Percentiles rank a stretch among this genome's conserved stretches.
These are phyloP conservation scores for Ambastaia sidthimunki DNA, from an alignment of 2,797 vertebrate species.

Conservation along the genomic window DNA sequence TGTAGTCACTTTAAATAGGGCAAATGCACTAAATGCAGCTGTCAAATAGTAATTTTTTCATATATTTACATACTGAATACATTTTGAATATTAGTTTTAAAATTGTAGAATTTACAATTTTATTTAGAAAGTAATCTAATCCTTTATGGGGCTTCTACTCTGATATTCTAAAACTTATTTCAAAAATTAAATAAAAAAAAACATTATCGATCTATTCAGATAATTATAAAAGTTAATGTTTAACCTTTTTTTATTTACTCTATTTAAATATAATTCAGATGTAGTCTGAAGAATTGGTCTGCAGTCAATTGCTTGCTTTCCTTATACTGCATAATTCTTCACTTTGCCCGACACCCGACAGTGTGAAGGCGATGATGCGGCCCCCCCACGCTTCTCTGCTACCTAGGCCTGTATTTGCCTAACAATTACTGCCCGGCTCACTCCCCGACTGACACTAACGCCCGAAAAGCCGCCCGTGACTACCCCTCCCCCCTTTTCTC, in stretches of 20 bases:
- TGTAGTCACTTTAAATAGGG: background rate
- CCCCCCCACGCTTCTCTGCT: no score
- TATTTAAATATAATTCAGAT: no score
- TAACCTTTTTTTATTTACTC: no score
- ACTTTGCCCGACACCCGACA: slow-evolving; percentile 82
- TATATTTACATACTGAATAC: background rate
- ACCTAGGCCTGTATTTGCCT: slow-evolving; percentile 74
- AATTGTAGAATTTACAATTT: no score
- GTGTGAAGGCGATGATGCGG: no score
- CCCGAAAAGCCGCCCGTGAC: slow-evolving; percentile 77
- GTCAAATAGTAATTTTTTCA: background rate
- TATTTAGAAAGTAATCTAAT: no score
- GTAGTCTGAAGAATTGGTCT: background rate
- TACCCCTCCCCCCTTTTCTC: slow-evolving; percentile 54
- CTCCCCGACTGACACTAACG: slow-evolving; percentile 83
- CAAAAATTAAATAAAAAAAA: no score
- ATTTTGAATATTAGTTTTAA: background rate
- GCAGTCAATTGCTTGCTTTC: slow-evolving; percentile 20
- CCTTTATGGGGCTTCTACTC: no score
- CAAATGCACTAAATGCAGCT: background rate
- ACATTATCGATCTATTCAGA: no score
- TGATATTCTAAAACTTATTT: no score
- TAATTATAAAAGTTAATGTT: no score
- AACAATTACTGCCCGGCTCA: slow-evolving; percentile 86
- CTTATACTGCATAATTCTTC: slow-evolving; percentile 85